A percentile compares a stretch with the other conserved stretches of the same genome.
Conservation (phyloP, 2,797 vertebrate species). For the Anomalospiza imberbis region DNA sequence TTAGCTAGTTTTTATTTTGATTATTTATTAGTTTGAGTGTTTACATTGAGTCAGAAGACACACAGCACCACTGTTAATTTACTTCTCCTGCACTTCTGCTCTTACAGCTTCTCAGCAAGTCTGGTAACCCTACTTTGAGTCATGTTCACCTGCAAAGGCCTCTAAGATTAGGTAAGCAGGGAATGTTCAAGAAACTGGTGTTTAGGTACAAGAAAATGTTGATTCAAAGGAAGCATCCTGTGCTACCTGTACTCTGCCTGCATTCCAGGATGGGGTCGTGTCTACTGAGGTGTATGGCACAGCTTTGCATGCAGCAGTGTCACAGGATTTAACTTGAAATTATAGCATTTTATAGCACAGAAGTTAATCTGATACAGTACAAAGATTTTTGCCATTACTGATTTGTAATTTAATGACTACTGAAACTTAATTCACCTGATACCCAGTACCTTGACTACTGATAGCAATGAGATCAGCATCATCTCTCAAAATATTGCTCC, state of each 20-base stretch:
- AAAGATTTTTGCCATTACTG: not conserved
- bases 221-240: not conserved
- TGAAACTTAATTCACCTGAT: not conserved
- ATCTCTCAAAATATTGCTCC: not conserved
- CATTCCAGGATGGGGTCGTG: fast-evolving
- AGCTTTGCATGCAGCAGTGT: not conserved
- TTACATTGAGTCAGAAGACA: not conserved
- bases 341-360: not conserved
- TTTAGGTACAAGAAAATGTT: not conserved
- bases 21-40: not conserved
- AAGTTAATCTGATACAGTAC: not conserved
- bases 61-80: not conserved
- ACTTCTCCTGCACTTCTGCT: not conserved
- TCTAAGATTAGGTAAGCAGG: not conserved
- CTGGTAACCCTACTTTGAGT: not conserved
- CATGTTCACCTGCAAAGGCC: not conserved
- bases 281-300: not conserved
- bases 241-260: not conserved
- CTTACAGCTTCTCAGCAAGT: not conserved
- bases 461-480: not conserved
- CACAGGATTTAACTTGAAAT: not conserved
- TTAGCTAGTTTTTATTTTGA: not conserved
- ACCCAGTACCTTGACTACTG: not conserved
- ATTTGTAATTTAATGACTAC: not conserved
- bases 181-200: not conserved